Base-by-base conservation (phyloP, 2,113 vertebrate species). In the Spea multiplicata region DNA sequence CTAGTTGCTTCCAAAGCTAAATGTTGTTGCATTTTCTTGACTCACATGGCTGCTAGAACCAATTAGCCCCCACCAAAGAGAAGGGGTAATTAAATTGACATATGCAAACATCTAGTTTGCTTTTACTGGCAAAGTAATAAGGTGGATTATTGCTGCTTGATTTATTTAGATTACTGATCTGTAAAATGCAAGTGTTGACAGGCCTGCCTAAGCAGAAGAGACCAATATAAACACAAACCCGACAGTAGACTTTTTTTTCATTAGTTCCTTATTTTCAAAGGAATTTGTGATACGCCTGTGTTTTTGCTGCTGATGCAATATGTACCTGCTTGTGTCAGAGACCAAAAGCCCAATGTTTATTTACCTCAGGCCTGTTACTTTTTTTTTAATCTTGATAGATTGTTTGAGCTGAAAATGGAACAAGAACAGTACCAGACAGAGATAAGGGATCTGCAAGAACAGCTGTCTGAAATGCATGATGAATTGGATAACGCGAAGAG, bases 391-490 rank as follows among this genome's bases (percentile, higher is more conserved):
- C 8, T 55, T 70, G 49, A 74, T 82, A 99, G 97, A 85, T 90
- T 99, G 80, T 98, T 96, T 85, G 93, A 98, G 93, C 94, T 98
- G 84, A 98, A 98, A 89, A 98, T 99, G 93, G 97, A 99, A 74
- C 91, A 93, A 74, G 96, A 98, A 44, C 93, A 97, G 81, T 92
- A 95, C 83, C 97, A 99, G 91, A 96, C 93, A 0, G 96, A 99
- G 88, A 96, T 99, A 87, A 88, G 97, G 84, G 97, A 99, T 85
- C 92, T 99, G 86, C 96, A 99, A 85, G 97, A 98, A 80, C 97
- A 99, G 85, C 94, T 99, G 61, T 99, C 97, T 0, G 97, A 99
- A 88, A 99, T 99, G 97, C 97, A 99, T 0, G 97, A 99, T 49
- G 97, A 98, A 83, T 87, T 99, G 16, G 97, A 99, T 86, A 85